Evolutionary conservation across 2,888 invertebrate species (phyloP), one percentile per base, ranked within the genome.

Genomic region (Poecilus cupreus): DNA sequence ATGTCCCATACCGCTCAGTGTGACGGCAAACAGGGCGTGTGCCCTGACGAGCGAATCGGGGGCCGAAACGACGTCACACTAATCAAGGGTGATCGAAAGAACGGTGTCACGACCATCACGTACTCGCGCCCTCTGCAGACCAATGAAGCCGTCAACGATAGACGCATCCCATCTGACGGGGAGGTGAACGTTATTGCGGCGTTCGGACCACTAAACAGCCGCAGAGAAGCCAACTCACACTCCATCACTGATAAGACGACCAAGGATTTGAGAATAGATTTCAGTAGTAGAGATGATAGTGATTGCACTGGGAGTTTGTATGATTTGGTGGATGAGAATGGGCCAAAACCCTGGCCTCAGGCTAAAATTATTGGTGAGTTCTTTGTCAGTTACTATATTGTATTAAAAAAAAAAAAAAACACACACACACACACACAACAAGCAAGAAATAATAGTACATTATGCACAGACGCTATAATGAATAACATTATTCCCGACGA

Each of bases 121-220:
- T 97, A 95, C 88, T 93, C 92, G 20, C 92, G 96, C 0, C 95
- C 96, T 0, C 90, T 97, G 75, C 92, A 93, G 80, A 96, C 96
- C 0, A 93, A 92, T 84, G 96, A 96, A 85, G 91, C 94, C 0
- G 89, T 91, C 39, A 93, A 93, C 83, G 96, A 96, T 88, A 91
- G 91, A 84, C 92, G 94, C 83, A 92, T 96, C 74, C 91, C 94
- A 0, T 90, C 91, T 1, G 92, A 93, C 22, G 90, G 93, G 0
- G 93, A 94, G 32, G 93, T 95, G 22, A 95, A 94, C 24, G 94
- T 97, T 2, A 95, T 97, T 77, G 97, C 96, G 0, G 97, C 97
- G 3, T 95, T 97, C 84, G 97, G 97, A 0, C 94, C 95, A 0
- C 90, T 97, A 32, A 96, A 96, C 90, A 91, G 92, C 0, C 89